Evolutionary conservation across 1,140 invertebrate species (phyloP).

Genomic region (Caenorhabditis latens): DNA sequence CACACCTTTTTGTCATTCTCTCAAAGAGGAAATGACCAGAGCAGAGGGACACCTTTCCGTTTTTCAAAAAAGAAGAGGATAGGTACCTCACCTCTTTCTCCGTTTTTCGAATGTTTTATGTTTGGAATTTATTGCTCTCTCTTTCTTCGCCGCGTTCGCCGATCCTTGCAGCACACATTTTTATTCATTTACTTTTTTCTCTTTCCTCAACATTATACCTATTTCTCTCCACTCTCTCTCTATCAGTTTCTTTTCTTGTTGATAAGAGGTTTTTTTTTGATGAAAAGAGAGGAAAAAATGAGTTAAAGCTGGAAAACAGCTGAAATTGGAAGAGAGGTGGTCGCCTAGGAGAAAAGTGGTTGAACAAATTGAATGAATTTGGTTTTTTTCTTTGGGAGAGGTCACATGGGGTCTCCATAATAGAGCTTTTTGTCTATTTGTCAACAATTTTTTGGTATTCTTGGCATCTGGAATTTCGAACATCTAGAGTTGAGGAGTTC

Average conservation of each 20-base stretch:
- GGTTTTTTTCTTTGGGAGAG: background rate
- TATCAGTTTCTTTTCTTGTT: background rate
- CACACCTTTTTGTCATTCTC: background rate
- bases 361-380: background rate
- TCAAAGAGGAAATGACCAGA: background rate
- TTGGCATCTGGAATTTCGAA: no score
- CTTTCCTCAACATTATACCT: background rate
- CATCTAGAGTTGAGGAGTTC: no score
- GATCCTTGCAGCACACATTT: background rate
- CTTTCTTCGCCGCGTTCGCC: background rate
- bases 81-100: background rate
- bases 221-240: background rate
- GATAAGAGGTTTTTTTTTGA: background rate
- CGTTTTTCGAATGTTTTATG: constrained; percentile 43
- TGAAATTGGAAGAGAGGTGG: background rate
- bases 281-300: no score
- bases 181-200: background rate
- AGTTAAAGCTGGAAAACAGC: background rate
- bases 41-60: background rate
- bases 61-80: background rate
- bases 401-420: no score
- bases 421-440: no score
- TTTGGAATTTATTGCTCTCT: constrained; percentile 34
- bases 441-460: no score
- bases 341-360: background rate